Conservation (phyloP, 2,797 vertebrate species). For the Melanotaenia pygmaea region DNA sequence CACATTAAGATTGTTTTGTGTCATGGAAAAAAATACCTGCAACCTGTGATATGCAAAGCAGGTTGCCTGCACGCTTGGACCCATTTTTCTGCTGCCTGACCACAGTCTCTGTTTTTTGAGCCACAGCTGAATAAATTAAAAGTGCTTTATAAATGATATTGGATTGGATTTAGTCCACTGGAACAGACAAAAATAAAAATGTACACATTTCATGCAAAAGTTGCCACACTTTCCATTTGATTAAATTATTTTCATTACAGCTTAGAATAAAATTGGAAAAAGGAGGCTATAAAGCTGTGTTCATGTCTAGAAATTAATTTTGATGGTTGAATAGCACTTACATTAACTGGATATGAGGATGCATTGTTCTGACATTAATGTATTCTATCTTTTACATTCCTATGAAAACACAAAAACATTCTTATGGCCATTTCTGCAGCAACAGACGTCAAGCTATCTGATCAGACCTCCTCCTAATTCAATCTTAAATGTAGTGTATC, state of each 20-base stretch:
- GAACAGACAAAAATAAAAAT: neutral
- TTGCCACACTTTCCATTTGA: neutral
- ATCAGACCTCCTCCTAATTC: constrained; percentile 61
- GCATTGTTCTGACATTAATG: neutral
- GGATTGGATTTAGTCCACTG: neutral
- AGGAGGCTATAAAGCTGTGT: neutral
- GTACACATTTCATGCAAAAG: neutral
- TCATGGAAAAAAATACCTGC: constrained; percentile 10
- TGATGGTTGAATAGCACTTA: neutral
- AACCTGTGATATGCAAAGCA: constrained; percentile 45
- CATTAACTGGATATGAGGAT: neutral
- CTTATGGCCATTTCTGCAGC: constrained; percentile 21
- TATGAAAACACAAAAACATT: constrained; percentile 28
- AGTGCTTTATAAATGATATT: too few species aligned
- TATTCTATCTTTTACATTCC: neutral
- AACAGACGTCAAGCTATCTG: constrained; percentile 52
- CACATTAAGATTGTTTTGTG: neutral
- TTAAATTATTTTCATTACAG: too few species aligned
- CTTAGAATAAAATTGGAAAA: neutral
- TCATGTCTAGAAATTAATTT: constrained; percentile 2
- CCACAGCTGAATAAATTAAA: neutral
- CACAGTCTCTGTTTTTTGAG: constrained; percentile 6
- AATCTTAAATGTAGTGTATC: constrained; percentile 69
- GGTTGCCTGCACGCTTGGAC: constrained; percentile 13
- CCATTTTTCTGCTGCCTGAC: constrained; percentile 12